These are phyloP conservation scores for Mergus octosetaceus DNA, from an alignment of 2,797 vertebrate species.

Conservation along the genomic window DNA sequence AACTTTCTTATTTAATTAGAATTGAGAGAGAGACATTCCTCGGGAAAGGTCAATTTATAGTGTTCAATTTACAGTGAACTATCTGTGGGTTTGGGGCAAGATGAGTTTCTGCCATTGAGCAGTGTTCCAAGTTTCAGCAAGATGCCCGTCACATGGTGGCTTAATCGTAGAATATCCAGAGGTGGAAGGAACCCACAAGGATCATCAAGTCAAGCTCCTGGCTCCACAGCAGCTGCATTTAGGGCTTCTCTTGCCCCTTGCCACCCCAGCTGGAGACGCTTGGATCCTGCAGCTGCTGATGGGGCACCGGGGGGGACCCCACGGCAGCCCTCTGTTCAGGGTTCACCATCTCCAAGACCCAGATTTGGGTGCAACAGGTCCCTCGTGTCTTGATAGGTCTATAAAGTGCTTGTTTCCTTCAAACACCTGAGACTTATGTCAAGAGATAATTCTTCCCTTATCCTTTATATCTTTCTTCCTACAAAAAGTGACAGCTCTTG, in stretches of 20 bases:
- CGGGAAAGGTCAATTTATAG: background rate
- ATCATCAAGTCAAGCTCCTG: too few species aligned
- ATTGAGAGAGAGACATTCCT: background rate
- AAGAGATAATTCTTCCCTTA: background rate
- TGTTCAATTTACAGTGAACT: background rate
- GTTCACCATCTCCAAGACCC: accelerated
- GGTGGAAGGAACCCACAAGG: too few species aligned
- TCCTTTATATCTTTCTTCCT: background rate
- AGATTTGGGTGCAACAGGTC: background rate
- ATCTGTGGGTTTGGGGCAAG: background rate
- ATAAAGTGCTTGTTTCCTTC: background rate
- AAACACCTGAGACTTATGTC: background rate
- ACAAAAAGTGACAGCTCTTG: background rate
- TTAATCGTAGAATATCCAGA: too few species aligned
- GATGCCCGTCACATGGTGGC: too few species aligned
- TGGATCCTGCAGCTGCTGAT: background rate
- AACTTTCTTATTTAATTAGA: background rate
- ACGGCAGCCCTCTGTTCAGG: background rate
- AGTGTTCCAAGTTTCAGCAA: background rate
- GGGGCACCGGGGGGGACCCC: background rate
- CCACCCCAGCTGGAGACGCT: accelerated
- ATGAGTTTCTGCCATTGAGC: too few species aligned
- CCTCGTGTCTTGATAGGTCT: background rate
- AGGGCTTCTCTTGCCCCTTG: background rate
- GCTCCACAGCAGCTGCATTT: background rate